Conservation (phyloP, 2,797 vertebrate genomes). For the Fratercula arctica region DNA sequence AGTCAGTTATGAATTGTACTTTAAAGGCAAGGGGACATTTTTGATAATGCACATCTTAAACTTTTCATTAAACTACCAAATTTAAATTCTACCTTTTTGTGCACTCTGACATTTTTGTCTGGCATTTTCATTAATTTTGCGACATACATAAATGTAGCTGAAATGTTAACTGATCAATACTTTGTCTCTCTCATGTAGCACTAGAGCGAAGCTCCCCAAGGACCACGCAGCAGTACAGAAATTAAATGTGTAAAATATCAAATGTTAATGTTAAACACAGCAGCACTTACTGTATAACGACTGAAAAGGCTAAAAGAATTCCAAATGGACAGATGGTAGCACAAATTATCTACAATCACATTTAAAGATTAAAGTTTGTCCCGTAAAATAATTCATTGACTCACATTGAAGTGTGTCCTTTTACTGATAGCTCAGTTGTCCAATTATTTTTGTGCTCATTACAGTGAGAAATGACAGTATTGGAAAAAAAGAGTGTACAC, state of each 20-base stretch:
- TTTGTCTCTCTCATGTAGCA: conserved; percentile 86
- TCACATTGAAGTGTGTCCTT: conserved; percentile 86
- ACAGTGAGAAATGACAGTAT: conserved; percentile 80
- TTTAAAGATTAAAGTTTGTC: conserved; percentile 92
- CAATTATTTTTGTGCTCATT: conserved; percentile 92
- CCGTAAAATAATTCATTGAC: conserved; percentile 83
- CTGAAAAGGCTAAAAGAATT: conserved; percentile 87
- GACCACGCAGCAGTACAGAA: conserved; percentile 83
- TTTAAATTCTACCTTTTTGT: conserved; percentile 86
- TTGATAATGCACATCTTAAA: conserved; percentile 81
- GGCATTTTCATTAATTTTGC: conserved; percentile 92
- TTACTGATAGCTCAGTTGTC: conserved; percentile 87
- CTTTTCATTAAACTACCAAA: conserved; percentile 83
- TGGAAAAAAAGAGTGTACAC: conserved; percentile 54
- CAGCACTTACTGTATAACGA: conserved; percentile 82
- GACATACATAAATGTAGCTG: conserved; percentile 85
- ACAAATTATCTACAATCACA: conserved; percentile 91
- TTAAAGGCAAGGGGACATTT: conserved; percentile 74
- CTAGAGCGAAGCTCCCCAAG: conserved; percentile 76
- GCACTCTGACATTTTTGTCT: conserved; percentile 90
- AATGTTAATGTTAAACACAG: conserved; percentile 90
- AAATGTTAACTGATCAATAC: conserved; percentile 99
- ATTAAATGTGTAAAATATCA: conserved; percentile 95
- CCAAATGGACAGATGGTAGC: conserved; percentile 85
- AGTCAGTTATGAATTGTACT: conserved; percentile 71